These are phyloP conservation scores for Rhinopomastus cyanomelas DNA, from an alignment of 2,113 vertebrate species.

Conservation along the genomic window DNA sequence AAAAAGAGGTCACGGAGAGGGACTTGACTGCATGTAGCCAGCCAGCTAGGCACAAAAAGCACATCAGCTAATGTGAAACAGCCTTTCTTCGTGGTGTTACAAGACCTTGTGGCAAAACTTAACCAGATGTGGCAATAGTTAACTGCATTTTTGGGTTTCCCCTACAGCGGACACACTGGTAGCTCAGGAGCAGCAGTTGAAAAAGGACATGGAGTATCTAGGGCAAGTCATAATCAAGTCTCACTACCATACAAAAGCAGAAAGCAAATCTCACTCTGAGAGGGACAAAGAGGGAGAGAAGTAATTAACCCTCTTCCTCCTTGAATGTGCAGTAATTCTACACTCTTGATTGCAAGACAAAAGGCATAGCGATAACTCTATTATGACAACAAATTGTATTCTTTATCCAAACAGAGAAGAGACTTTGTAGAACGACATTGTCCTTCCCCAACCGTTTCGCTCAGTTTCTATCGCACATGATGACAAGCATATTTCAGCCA, in stretches of 20 bases:
- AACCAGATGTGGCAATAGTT: neutral
- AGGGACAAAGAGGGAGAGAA: neutral
- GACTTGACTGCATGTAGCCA: neutral
- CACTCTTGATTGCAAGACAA: neutral
- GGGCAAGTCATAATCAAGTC: neutral
- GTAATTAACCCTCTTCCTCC: neutral
- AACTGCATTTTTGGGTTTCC: neutral
- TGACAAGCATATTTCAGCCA: neutral
- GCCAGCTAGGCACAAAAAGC: neutral
- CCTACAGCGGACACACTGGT: neutral
- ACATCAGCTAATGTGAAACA: neutral
- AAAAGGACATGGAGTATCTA: neutral
- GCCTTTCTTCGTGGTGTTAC: neutral
- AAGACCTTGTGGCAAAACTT: neutral
- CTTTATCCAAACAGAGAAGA: slow-evolving; percentile 6
- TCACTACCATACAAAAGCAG: neutral
- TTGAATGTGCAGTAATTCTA: neutral
- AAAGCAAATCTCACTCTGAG: neutral
- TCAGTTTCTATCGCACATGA: neutral
- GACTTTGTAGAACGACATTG: neutral
- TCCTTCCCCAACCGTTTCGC: neutral
- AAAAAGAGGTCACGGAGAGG: neutral
- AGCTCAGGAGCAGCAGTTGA: neutral
- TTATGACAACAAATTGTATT: slow-evolving; percentile 17
- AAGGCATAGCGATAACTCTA: slow-evolving; percentile 15